These are phyloP conservation scores for Sphyrna mokarran DNA, from an alignment of 2,113 vertebrate genomes.

Conservation along the genomic window DNA sequence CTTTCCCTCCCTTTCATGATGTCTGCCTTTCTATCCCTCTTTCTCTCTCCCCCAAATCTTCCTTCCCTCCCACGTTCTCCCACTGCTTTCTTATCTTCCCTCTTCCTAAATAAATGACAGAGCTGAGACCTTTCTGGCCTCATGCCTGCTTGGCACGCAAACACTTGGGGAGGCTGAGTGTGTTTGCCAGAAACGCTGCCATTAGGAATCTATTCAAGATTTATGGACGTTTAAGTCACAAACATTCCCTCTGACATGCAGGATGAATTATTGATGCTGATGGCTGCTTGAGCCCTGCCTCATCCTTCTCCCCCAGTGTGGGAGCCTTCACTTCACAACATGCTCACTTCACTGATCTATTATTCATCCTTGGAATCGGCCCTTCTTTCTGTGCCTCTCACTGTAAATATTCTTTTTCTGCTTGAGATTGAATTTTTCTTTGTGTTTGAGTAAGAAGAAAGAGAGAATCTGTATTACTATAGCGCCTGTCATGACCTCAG, in stretches of 20 bases:
- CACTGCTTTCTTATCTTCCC: neutral
- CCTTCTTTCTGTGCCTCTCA: neutral
- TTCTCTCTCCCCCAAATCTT: neutral
- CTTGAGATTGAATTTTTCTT: neutral
- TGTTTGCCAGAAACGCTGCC: neutral
- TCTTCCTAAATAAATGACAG: too few species aligned
- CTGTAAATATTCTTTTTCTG: neutral
- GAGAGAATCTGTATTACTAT: neutral
- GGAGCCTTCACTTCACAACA: neutral
- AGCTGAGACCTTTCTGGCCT: neutral
- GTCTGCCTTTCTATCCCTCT: slow-evolving; percentile 40
- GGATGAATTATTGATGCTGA: slow-evolving; percentile 29
- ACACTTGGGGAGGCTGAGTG: neutral
- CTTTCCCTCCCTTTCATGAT: slow-evolving; percentile 37
- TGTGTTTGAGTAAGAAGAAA: neutral
- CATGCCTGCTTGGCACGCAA: neutral
- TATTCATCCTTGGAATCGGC: neutral
- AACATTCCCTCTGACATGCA: slow-evolving; percentile 11
- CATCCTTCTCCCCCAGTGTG: neutral
- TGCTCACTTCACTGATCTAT: neutral
- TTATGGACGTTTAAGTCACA: slow-evolving; percentile 16
- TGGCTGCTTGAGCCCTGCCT: neutral
- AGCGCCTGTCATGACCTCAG: neutral
- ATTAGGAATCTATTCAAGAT: slow-evolving; percentile 29
- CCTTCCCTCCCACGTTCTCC: neutral